Evolutionary conservation across 2,113 vertebrate genomes (phyloP), one percentile per base, ranked within the genome.

Genomic region (Cyphomyrus plagiostoma): DNA sequence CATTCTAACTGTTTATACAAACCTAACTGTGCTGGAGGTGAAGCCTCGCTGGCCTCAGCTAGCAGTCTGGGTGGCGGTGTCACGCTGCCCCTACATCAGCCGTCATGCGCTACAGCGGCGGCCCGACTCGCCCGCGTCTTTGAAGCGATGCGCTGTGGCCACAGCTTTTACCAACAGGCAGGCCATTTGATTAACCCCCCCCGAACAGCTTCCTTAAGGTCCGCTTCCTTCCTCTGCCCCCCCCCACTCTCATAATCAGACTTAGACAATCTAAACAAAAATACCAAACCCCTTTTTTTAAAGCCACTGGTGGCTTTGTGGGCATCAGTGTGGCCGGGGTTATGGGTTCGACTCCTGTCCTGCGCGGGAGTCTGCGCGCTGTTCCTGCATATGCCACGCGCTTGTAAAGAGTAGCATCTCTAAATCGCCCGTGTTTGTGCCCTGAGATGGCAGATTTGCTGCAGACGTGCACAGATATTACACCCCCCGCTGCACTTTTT

Each of bases 211-310:
- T 91, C 91, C 91, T 92, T 90, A 88, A 88, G 49, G 88, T 90
- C 93, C 93, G 92, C 93, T 95, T 95, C 94, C 94, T 92, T 45
- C 90, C 91, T 90, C 52, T 21, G 74, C 49, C 19, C 88, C 88
- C 17, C 83, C 10, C 90, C 45, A 77, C 46, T 15, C n/a, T 30
- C 26, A 35, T 45, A 77, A 17, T 21, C 66, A 35, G 62, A 50
- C 62, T 21, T 17, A 19, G 26, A 53, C 21, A 66, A 45, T 39
- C n/a, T n/a, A 66, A 45, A 80, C 46, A 53, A 19, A 80, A 30
- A 77, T 0, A 17, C 88, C 70, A 13, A 89, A 52, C 30, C 35
- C 6, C 35, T 19, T 42, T 77, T 77, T 77, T n/a, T 77, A 42
- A 39, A 26, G 9, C n/a, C 62, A 30, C n/a, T 30, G 26, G 74